Evolutionary conservation across 2,888 invertebrate genomes (phyloP).

Genomic region (Ormia ochracea): DNA sequence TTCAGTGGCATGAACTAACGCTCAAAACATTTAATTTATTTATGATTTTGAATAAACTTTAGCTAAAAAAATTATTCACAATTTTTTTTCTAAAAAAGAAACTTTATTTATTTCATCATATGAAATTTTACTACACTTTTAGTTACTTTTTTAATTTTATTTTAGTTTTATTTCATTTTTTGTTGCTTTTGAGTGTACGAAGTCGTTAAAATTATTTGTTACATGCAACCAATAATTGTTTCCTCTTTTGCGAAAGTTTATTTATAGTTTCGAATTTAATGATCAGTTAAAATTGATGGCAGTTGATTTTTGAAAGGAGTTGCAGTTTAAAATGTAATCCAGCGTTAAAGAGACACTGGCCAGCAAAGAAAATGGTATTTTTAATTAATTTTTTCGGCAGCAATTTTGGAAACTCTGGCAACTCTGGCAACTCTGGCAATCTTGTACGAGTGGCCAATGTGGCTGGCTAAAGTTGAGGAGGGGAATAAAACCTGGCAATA

Average conservation of each 20-base stretch:
- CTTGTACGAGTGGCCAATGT: no score
- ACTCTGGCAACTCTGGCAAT: no score
- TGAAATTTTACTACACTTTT: neutral
- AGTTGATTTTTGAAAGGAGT: neutral
- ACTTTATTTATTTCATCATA: neutral
- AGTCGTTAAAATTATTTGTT: conserved; percentile 3
- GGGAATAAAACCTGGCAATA: no score
- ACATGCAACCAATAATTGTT: neutral
- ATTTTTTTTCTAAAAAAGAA: neutral
- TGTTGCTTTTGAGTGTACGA: conserved; percentile 17
- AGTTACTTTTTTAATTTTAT: neutral
- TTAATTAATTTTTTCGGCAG: no score
- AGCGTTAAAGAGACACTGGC: no score
- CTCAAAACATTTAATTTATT: conserved; percentile 39
- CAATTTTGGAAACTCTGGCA: no score
- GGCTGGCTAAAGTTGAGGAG: no score
- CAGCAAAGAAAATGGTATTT: no score
- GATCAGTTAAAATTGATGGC: neutral
- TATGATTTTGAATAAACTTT: conserved; percentile 24
- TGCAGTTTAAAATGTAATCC: no score
- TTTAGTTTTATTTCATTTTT: neutral
- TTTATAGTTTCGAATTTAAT: conserved; percentile 3
- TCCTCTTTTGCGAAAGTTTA: neutral
- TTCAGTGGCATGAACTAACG: conserved; percentile 25
- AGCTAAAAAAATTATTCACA: neutral